Conservation (phyloP, 2,113 vertebrate genomes). For the Ardeotis arabs region DNA sequence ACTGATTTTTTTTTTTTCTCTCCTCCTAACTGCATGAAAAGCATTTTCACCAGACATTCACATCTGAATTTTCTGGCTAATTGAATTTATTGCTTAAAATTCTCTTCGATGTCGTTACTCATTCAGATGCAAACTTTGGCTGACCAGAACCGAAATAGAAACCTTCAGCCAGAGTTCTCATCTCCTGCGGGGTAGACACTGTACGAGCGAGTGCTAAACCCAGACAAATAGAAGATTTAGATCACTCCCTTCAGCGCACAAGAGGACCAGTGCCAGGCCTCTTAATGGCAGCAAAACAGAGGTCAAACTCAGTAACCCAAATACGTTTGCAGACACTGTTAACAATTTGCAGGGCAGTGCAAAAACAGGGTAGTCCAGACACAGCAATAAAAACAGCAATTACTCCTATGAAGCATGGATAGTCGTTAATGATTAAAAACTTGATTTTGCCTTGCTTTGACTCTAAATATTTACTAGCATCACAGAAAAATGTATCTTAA, state of each 20-base stretch:
- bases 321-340: background rate
- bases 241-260: background rate
- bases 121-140: background rate
- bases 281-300: background rate
- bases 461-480: background rate
- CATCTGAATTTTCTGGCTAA: background rate
- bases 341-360: background rate
- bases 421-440: background rate
- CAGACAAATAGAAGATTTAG: background rate
- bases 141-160: background rate
- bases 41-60: background rate
- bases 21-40: background rate
- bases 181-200: background rate
- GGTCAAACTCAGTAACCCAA: background rate
- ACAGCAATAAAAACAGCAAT: background rate
- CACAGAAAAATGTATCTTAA: background rate
- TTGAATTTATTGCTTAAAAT: background rate
- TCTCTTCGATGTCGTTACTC: background rate
- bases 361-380: background rate
- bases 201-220: background rate
- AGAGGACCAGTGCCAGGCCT: background rate
- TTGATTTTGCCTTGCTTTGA: background rate
- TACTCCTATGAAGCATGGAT: background rate
- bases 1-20: background rate
- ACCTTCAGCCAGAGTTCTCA: background rate